Evolutionary conservation across 2,888 invertebrate genomes (phyloP).

Genomic region (Hoplodrina blanda): DNA sequence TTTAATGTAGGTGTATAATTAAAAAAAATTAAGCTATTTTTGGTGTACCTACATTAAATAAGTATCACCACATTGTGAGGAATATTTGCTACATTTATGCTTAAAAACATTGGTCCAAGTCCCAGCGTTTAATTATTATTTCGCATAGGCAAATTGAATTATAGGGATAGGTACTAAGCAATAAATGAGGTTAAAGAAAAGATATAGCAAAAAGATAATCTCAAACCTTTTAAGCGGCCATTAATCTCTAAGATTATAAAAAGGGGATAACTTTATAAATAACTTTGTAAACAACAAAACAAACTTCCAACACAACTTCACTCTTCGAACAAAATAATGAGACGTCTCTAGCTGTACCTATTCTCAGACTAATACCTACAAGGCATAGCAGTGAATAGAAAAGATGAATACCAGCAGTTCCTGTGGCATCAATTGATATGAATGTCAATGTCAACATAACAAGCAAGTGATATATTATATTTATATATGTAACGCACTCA

Average conservation of each 20-base stretch:
- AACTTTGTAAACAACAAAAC: neutral
- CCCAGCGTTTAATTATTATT: neutral
- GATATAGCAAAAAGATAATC: neutral
- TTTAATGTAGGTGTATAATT: too few species aligned
- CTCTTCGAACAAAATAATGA: neutral
- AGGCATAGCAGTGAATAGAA: slow-evolving; percentile 14
- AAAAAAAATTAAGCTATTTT: too few species aligned
- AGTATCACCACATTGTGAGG: neutral
- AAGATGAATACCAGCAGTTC: slow-evolving; percentile 31
- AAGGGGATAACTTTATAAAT: neutral
- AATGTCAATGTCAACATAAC: slow-evolving; percentile 44
- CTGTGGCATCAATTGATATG: slow-evolving; percentile 46
- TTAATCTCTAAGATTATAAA: slow-evolving; percentile 1
- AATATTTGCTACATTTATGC: neutral
- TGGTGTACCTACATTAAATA: too few species aligned
- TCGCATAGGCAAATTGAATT: neutral
- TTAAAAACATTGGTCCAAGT: neutral
- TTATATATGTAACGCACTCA: slow-evolving; percentile 69
- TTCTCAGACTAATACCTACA: slow-evolving; percentile 12
- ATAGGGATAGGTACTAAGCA: too few species aligned
- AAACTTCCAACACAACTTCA: neutral
- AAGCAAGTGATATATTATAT: slow-evolving; percentile 34
- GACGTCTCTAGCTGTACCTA: neutral
- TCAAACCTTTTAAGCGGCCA: neutral
- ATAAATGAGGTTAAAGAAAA: neutral